These are phyloP conservation scores for Mesembrinibis cayennensis DNA, from an alignment of 2,113 vertebrate species.

Conservation along the genomic window DNA sequence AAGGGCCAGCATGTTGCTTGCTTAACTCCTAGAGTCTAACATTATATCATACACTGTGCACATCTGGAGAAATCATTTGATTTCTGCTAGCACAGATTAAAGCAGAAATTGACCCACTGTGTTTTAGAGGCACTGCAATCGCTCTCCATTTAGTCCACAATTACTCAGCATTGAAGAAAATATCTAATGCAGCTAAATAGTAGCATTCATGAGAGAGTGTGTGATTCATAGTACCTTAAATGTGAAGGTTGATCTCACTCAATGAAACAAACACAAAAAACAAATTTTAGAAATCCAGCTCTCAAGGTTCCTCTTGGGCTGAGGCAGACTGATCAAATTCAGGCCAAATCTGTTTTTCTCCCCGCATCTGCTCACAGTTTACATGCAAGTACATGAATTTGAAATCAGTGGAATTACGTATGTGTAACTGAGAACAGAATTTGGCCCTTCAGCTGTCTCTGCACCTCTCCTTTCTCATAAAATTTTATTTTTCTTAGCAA, in stretches of 20 bases:
- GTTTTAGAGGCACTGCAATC: neutral
- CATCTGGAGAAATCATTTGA: neutral
- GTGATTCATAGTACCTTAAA: neutral
- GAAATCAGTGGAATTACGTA: slow-evolving; percentile 12
- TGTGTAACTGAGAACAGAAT: slow-evolving; percentile 22
- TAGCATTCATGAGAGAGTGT: neutral
- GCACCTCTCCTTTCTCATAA: slow-evolving; percentile 9
- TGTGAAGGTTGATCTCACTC: neutral
- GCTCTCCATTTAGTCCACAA: neutral
- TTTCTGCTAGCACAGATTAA: neutral
- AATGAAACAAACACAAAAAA: neutral
- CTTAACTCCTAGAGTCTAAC: neutral
- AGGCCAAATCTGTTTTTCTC: neutral
- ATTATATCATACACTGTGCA: neutral
- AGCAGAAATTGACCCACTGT: neutral
- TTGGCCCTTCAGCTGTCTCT: slow-evolving; percentile 1
- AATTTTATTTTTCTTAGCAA: slow-evolving; percentile 38
- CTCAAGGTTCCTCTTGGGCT: neutral
- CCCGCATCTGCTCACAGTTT: neutral
- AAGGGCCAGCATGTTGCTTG: neutral
- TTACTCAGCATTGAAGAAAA: neutral
- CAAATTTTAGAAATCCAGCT: neutral
- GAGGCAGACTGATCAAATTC: neutral
- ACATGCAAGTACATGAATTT: neutral
- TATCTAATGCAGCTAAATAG: neutral